Conservation (phyloP, 2,888 invertebrate species). For the Polyommatus icarus region DNA sequence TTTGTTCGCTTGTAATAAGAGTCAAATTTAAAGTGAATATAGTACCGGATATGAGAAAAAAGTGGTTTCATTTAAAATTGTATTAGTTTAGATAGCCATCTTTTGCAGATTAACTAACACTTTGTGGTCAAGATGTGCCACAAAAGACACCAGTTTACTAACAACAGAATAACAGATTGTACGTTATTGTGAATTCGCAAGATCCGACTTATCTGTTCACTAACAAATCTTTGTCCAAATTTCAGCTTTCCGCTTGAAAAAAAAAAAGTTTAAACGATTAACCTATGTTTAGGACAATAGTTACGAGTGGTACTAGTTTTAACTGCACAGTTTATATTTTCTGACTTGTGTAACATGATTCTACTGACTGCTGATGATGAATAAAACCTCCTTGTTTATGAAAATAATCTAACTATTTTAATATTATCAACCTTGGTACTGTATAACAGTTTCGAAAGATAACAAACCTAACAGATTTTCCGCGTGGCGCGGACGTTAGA, state of each 20-base stretch:
- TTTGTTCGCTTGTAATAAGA: slow-evolving; percentile 35
- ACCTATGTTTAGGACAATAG: not conserved
- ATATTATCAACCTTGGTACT: too few relatives aligned
- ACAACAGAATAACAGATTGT: slow-evolving; percentile 30
- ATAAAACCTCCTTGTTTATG: not conserved
- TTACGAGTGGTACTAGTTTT: not conserved
- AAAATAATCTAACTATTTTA: too few relatives aligned
- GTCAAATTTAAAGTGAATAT: slow-evolving; percentile 38
- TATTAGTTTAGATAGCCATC: slow-evolving; percentile 69
- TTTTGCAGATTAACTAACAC: slow-evolving; percentile 59
- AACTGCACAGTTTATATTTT: not conserved
- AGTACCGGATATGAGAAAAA: slow-evolving; percentile 56
- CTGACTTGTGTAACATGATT: not conserved
- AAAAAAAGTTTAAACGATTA: not conserved
- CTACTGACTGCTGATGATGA: not conserved
- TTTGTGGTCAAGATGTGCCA: slow-evolving; percentile 28
- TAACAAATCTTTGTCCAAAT: not conserved
- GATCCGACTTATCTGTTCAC: not conserved
- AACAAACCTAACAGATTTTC: too few relatives aligned
- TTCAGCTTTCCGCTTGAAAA: not conserved
- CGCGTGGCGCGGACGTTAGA: too few relatives aligned
- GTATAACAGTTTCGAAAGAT: too few relatives aligned
- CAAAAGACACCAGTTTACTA: slow-evolving; percentile 19
- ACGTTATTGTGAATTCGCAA: slow-evolving; percentile 24
- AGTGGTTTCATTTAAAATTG: slow-evolving; percentile 56